These are phyloP conservation scores for Python bivittatus DNA, from an alignment of 2,113 vertebrate species.

Conservation along the genomic window DNA sequence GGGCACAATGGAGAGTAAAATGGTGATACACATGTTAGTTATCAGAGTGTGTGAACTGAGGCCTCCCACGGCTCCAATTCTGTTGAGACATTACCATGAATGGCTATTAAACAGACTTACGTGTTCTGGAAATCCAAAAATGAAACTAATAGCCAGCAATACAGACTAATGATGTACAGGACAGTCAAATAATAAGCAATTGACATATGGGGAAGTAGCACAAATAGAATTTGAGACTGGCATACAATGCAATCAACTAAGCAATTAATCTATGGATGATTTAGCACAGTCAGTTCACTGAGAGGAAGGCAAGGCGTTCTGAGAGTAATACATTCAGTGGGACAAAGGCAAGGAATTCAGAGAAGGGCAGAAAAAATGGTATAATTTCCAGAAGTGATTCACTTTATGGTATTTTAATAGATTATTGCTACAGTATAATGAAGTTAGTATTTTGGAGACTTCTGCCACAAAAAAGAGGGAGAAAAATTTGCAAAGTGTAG, in stretches of 20 bases:
- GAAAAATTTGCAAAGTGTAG: too few species aligned
- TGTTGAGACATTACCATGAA: not conserved
- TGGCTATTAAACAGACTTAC: not conserved
- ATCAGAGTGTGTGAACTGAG: not conserved
- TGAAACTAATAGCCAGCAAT: not conserved
- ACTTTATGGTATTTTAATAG: not conserved
- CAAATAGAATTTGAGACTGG: not conserved
- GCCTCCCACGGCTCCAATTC: not conserved
- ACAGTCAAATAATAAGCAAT: not conserved
- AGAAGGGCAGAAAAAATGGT: not conserved
- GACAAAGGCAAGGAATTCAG: not conserved
- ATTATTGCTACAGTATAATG: not conserved
- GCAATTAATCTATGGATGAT: not conserved
- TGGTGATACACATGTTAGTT: not conserved
- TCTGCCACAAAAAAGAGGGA: not conserved
- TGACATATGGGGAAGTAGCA: not conserved
- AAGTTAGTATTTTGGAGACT: not conserved
- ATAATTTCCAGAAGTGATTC: not conserved
- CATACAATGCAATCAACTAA: not conserved
- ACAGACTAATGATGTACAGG: not conserved
- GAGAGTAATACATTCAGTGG: not conserved
- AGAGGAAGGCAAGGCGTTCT: not conserved
- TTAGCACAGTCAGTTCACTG: not conserved
- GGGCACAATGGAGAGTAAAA: not conserved
- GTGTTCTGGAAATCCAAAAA: not conserved